phyloP scores from a whole-genome alignment of 1,140 invertebrate genomes.

The Ericerus pela region DNA sequence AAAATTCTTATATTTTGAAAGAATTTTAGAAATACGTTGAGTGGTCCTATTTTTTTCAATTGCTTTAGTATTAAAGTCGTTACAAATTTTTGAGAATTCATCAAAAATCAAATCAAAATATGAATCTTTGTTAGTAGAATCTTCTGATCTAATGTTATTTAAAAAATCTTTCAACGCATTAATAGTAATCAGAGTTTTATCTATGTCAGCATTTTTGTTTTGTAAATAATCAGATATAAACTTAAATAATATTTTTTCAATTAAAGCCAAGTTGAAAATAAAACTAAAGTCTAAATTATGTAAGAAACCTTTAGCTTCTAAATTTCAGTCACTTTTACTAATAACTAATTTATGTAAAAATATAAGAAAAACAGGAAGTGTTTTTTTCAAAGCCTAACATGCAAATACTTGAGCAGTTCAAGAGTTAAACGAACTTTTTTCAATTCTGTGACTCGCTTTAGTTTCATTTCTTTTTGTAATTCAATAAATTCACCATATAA shows the following conservation, averaged over 20 bases:
- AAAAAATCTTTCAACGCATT: constrained; percentile 4
- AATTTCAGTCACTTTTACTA: background rate
- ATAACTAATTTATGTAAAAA: background rate
- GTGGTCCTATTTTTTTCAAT: background rate
- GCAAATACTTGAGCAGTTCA: background rate
- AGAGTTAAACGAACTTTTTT: background rate
- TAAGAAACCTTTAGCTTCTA: background rate
- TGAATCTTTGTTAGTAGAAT: constrained; percentile 1
- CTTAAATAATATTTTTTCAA: constrained; percentile 1
- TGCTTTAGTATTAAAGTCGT: background rate
- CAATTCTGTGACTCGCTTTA: background rate
- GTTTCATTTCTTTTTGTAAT: constrained; percentile 6
- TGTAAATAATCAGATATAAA: constrained; percentile 3
- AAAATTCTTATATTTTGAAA: background rate
- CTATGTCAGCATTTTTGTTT: constrained; percentile 10
- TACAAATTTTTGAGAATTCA: background rate
- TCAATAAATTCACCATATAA: constrained; percentile 7
- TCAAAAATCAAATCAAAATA: constrained; percentile 2
- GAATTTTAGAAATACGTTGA: background rate
- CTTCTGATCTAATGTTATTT: constrained; percentile 1
- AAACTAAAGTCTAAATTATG: constrained; percentile 5
- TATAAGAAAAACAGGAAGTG: background rate
- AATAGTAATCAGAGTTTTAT: background rate
- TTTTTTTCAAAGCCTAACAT: background rate
- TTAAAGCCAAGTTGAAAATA: constrained; percentile 6